Evolutionary conservation across 1,140 invertebrate species (phyloP).

Genomic region (Drosophila albomicans): DNA sequence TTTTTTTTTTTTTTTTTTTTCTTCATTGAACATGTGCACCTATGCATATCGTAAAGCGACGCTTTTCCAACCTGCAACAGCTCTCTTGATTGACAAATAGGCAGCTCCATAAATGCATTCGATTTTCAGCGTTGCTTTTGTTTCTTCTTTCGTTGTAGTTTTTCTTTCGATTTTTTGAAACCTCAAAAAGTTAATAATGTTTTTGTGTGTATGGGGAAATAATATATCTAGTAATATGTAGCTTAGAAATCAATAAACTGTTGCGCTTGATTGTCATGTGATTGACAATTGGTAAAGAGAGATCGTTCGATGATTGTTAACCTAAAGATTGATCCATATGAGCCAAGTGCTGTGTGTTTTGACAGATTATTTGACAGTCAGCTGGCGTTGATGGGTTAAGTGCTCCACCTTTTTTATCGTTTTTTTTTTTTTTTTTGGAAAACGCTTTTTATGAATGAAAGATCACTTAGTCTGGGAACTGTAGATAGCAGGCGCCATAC

Average conservation of each 20-base stretch:
- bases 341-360: slow-evolving; percentile 41
- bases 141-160: slow-evolving; percentile 23
- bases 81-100: slow-evolving; percentile 79
- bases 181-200: slow-evolving; percentile 73
- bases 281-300: slow-evolving; percentile 54
- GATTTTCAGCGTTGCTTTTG: slow-evolving; percentile 15
- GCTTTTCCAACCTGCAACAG: slow-evolving; percentile 48
- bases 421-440: too few species aligned
- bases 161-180: slow-evolving; percentile 43
- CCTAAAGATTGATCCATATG: slow-evolving; percentile 49
- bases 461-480: slow-evolving; percentile 11
- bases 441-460: slow-evolving; percentile 30
- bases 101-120: slow-evolving; percentile 29
- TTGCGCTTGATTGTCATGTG: slow-evolving; percentile 51
- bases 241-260: slow-evolving; percentile 71
- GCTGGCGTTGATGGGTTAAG: slow-evolving; percentile 67
- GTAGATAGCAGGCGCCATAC: slow-evolving; percentile 28
- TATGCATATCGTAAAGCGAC: slow-evolving; percentile 82
- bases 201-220: slow-evolving; percentile 59
- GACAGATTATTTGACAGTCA: slow-evolving; percentile 68
- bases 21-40: slow-evolving; percentile 82
- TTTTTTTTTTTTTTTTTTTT: slow-evolving; percentile 25
- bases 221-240: slow-evolving; percentile 51
- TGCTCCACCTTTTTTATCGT: slow-evolving; percentile 29
- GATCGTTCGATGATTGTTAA: slow-evolving; percentile 14